Conservation (phyloP, 2,113 vertebrate species). For the Bos indicus region DNA sequence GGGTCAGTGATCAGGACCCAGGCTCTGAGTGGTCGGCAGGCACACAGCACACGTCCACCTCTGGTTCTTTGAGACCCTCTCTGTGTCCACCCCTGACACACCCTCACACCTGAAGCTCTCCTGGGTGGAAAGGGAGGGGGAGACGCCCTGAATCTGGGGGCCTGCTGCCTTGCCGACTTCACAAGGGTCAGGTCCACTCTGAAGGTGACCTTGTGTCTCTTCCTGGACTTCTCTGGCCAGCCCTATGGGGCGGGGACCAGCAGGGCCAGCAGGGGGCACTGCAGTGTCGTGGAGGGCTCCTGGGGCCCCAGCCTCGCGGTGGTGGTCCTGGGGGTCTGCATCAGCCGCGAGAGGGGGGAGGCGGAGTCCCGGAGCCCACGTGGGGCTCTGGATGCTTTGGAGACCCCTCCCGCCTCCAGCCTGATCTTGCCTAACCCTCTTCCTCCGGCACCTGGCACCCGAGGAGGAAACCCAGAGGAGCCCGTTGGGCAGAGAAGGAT, state of each 20-base stretch:
- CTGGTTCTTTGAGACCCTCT: not conserved
- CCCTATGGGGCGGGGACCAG: accelerated
- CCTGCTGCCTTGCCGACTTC: not conserved
- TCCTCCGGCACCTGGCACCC: not conserved
- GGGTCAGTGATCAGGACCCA: not conserved
- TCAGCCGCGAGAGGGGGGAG: accelerated
- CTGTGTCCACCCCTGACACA: too few relatives aligned
- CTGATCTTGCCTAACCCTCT: not conserved
- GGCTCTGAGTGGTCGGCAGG: not conserved
- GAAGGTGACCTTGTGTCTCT: not conserved
- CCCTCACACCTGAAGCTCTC: not conserved
- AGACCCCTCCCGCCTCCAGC: not conserved
- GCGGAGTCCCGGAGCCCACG: not conserved
- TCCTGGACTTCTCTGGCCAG: not conserved
- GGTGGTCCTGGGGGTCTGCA: not conserved
- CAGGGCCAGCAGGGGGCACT: accelerated
- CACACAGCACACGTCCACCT: not conserved
- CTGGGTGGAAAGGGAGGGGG: not conserved
- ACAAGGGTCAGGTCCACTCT: not conserved
- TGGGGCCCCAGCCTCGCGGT: accelerated
- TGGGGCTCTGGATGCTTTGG: not conserved
- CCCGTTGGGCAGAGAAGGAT: not conserved
- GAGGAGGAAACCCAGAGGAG: too few relatives aligned
- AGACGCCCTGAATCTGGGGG: accelerated
- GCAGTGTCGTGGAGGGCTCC: accelerated